Conservation (phyloP, 2,797 vertebrate genomes). For the Stomatorhinus walkeri region DNA sequence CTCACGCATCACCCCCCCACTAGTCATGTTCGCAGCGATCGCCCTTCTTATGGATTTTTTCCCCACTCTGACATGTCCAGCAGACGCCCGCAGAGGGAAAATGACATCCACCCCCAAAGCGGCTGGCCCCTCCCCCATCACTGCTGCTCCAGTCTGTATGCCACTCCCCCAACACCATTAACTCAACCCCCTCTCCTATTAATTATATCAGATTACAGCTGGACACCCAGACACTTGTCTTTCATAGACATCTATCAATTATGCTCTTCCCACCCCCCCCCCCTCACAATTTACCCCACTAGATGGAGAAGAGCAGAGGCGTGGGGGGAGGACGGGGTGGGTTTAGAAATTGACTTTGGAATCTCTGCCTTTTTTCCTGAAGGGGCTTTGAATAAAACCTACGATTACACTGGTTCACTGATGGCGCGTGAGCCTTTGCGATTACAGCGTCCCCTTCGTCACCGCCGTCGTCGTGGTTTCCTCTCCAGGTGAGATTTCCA, state of each 20-base stretch:
- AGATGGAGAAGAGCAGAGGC: neutral
- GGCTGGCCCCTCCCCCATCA: neutral
- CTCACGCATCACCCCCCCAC: neutral
- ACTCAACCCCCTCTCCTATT: neutral
- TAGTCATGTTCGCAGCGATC: neutral
- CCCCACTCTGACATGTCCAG: neutral
- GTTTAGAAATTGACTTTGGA: neutral
- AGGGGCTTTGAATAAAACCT: conserved; percentile 3
- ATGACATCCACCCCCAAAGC: conserved; percentile 1
- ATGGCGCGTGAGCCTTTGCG: neutral
- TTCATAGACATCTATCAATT: conserved; percentile 23
- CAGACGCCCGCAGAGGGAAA: neutral
- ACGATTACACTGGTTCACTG: neutral
- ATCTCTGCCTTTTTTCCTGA: neutral
- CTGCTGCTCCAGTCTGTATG: neutral
- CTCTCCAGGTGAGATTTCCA: neutral
- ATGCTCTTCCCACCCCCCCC: neutral
- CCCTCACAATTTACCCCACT: neutral
- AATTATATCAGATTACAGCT: conserved; percentile 13
- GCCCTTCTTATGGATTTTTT: neutral
- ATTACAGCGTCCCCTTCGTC: neutral
- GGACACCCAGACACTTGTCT: neutral
- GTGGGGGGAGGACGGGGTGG: neutral
- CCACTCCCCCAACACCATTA: neutral
- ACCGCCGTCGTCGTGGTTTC: neutral